These are phyloP conservation scores for Pimpla rufipes DNA, from an alignment of 2,888 invertebrate genomes.

Conservation along the genomic window DNA sequence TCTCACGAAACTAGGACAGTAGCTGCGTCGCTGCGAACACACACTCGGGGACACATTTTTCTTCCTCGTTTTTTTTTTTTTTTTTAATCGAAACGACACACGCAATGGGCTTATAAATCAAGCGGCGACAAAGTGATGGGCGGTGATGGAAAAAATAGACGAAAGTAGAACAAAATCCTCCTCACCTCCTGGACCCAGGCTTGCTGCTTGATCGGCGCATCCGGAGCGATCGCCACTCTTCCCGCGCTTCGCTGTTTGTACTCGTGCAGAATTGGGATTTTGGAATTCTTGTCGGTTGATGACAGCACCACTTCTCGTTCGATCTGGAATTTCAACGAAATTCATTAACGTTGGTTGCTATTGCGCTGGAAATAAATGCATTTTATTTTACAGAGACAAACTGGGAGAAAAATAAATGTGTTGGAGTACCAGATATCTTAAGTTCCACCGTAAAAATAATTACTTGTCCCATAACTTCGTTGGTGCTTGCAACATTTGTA, in stretches of 20 bases:
- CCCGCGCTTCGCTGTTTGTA: slow-evolving; percentile 87
- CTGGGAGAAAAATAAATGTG: no score
- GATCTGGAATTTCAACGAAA: slow-evolving; percentile 87
- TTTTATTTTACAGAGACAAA: no score
- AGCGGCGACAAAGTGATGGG: slow-evolving; percentile 1
- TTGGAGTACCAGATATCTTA: no score
- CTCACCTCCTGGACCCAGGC: slow-evolving; percentile 88
- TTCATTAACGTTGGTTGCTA: not conserved
- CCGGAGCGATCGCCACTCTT: slow-evolving; percentile 89
- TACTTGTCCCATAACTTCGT: no score
- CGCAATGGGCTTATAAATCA: slow-evolving; percentile 54
- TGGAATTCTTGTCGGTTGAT: slow-evolving; percentile 91
- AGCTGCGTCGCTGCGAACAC: slow-evolving; percentile 36
- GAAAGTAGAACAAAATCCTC: slow-evolving; percentile 50
- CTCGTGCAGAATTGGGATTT: slow-evolving; percentile 92
- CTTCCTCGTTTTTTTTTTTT: not conserved
- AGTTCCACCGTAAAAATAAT: no score
- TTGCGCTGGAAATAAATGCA: no score
- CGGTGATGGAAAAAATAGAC: slow-evolving; percentile 8
- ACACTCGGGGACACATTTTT: slow-evolving; percentile 5
- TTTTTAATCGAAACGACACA: slow-evolving; percentile 23
- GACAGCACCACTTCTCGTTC: slow-evolving; percentile 92
- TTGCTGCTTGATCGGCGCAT: slow-evolving; percentile 91
- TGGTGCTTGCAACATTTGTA: no score
- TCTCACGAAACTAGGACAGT: slow-evolving; percentile 62